Evolutionary conservation across 1,140 invertebrate species (phyloP), one percentile per base, ranked within the genome.

Genomic region (Philaenus spumarius): DNA sequence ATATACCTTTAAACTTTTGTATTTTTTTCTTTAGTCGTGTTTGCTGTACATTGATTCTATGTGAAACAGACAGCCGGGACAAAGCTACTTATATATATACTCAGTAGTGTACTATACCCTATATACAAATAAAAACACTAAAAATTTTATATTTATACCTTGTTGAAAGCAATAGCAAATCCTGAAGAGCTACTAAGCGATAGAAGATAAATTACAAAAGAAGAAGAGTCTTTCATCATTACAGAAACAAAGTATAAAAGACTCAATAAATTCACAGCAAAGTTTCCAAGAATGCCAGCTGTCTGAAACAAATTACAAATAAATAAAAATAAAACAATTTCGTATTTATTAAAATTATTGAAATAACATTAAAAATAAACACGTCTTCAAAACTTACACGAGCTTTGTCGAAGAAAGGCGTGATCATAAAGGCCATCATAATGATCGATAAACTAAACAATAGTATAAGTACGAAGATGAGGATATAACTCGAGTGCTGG

Each of bases 341-440:
- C n/a, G n/a, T n/a, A n/a, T n/a, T n/a, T n/a, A n/a, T n/a, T n/a
- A n/a, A n/a, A n/a, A n/a, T n/a, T n/a, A n/a, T n/a, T n/a, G n/a
- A n/a, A n/a, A n/a, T n/a, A n/a, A n/a, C n/a, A n/a, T n/a, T n/a
- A n/a, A 45, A 43, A 7, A 55, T 1, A n/a, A 34, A 37, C 19
- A 3, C 24, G 23, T 1, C 26, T 19, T 19, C 22, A 24, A 14
- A 47, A 75, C 77, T 82, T 74, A 88, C 85, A 67, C 85, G 80
- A 24, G 89, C 85, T 68, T 89, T 89, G 62, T 89, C 86, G 69
- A 93, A 92, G 72, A 93, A 92, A 1, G 89, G 86, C 11, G 89
- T 90, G 46, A 93, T 75, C 80, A 90, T 83, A 68, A 91, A 92
- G 20, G 84, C 83, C 60, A 91, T 83, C 69, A 87, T 86, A 58